Conservation (phyloP, 1,140 invertebrate genomes). For the Matsumurasca onukii region DNA sequence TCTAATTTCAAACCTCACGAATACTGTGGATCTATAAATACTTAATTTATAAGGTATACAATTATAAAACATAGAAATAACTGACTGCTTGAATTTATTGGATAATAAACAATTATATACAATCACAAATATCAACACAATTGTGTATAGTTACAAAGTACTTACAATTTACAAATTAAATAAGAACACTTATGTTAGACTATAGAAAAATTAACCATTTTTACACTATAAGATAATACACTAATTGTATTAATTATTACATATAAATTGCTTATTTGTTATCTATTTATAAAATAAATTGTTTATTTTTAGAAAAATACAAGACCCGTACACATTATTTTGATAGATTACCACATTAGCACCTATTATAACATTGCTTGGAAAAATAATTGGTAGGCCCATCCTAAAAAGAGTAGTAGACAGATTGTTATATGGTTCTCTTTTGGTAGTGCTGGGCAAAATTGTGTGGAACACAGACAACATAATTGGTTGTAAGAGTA, state of each 20-base stretch:
- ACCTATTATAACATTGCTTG: too few relatives aligned
- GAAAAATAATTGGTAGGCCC: too few relatives aligned
- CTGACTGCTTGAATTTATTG: slow-evolving; percentile 26
- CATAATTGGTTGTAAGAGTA: too few relatives aligned
- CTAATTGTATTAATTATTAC: neutral
- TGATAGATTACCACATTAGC: slow-evolving; percentile 15
- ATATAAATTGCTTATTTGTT: slow-evolving; percentile 12
- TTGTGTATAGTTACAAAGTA: slow-evolving; percentile 9
- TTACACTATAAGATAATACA: neutral
- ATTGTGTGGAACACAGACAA: too few relatives aligned
- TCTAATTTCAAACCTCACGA: too few relatives aligned
- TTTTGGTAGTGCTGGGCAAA: too few relatives aligned
- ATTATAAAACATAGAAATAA: slow-evolving; percentile 1
- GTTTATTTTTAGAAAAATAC: slow-evolving; percentile 23
- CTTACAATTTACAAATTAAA: slow-evolving; percentile 21
- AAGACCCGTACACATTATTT: slow-evolving; percentile 23
- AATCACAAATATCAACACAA: slow-evolving; percentile 18
- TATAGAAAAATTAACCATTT: slow-evolving; percentile 10
- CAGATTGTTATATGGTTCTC: too few relatives aligned
- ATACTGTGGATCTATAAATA: too few relatives aligned
- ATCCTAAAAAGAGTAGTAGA: too few relatives aligned
- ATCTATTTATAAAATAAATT: neutral
- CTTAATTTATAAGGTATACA: too few relatives aligned
- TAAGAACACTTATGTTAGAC: slow-evolving; percentile 2
- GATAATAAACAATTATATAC: slow-evolving; percentile 24